Evolutionary conservation across 2,888 invertebrate species (phyloP).

Genomic region (Caradrina kadenii): DNA sequence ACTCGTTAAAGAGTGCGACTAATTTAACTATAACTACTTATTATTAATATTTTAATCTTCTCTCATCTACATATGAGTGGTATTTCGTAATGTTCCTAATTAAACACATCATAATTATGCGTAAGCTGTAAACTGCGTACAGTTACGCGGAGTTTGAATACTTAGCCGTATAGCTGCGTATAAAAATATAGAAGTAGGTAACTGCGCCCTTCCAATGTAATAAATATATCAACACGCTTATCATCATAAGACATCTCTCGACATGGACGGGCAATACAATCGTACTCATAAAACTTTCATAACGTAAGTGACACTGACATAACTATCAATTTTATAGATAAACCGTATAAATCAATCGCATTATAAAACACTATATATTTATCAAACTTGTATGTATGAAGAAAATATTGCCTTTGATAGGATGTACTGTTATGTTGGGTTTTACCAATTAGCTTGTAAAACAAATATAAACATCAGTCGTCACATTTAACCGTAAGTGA

Average conservation of each 20-base stretch:
- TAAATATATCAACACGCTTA: slow-evolving; percentile 59
- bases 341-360: slow-evolving; percentile 26
- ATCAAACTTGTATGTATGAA: slow-evolving; percentile 16
- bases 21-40: slow-evolving; percentile 56
- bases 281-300: slow-evolving; percentile 57
- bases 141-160: slow-evolving; percentile 22
- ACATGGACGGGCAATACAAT: slow-evolving; percentile 49
- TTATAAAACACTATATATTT: slow-evolving; percentile 21
- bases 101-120: slow-evolving; percentile 65
- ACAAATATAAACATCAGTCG: neutral
- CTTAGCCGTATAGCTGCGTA: slow-evolving; percentile 18
- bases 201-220: slow-evolving; percentile 40
- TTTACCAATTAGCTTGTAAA: neutral
- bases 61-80: slow-evolving; percentile 59
- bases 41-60: slow-evolving; percentile 64
- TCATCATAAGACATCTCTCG: slow-evolving; percentile 54
- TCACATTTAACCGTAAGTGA: too few species aligned
- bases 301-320: slow-evolving; percentile 57
- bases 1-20: slow-evolving; percentile 64
- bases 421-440: neutral
- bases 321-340: slow-evolving; percentile 54
- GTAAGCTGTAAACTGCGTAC: slow-evolving; percentile 45
- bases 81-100: slow-evolving; percentile 64
- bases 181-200: slow-evolving; percentile 34
- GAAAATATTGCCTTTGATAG: neutral